Conservation (phyloP, 2,113 vertebrate genomes). For the Baryphthengus martii region DNA sequence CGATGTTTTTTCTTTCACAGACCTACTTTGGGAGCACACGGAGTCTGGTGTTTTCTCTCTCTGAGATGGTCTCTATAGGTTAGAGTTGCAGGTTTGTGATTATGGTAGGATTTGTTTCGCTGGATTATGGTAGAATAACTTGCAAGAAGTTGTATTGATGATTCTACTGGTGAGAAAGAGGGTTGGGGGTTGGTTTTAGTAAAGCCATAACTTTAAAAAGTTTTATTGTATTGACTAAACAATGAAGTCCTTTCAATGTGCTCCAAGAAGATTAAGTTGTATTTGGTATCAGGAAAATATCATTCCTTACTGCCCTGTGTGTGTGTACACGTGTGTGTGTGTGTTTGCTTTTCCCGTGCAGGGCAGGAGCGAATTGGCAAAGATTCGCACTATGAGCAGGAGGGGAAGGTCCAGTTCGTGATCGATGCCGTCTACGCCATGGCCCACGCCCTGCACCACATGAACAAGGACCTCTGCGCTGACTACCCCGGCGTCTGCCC, state of each 20-base stretch:
- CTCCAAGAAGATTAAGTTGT: rapidly evolving
- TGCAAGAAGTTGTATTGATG: too few species aligned
- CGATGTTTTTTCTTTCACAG: neutral
- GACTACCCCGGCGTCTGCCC: conserved; percentile 85
- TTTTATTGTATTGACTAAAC: rapidly evolving
- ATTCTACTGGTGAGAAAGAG: too few species aligned
- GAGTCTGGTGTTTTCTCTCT: neutral
- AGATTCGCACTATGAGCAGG: conserved; percentile 93
- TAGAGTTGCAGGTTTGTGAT: neutral
- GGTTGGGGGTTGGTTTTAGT: neutral
- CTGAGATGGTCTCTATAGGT: neutral
- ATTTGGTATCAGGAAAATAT: neutral
- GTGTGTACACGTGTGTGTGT: neutral
- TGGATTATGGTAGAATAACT: neutral
- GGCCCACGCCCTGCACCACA: conserved; percentile 93
- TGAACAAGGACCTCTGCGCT: conserved; percentile 90
- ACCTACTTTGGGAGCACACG: rapidly evolving
- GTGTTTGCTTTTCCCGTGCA: conserved; percentile 58
- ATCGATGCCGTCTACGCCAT: conserved; percentile 93
- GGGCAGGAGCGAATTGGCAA: conserved; percentile 92
- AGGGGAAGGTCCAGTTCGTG: conserved; percentile 96
- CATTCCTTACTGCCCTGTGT: neutral
- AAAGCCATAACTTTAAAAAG: neutral
- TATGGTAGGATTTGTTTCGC: neutral
- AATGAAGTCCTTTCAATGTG: rapidly evolving